phyloP scores from a whole-genome alignment of 2,113 vertebrate genomes.

The Hydrochoerus hydrochaeris region DNA sequence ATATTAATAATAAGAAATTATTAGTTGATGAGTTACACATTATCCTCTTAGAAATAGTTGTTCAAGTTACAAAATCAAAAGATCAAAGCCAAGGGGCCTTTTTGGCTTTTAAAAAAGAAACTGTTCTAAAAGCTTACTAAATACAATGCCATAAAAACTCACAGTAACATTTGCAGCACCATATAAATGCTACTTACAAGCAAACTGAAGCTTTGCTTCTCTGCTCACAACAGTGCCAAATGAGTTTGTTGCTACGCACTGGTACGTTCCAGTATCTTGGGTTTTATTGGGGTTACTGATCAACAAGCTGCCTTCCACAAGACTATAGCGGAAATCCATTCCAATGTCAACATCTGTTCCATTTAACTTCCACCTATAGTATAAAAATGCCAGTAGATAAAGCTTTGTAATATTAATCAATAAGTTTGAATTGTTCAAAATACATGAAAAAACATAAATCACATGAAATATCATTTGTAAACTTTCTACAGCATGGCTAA shows the following conservation, averaged over 20 bases:
- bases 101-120: background rate
- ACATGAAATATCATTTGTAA: background rate
- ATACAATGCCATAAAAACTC: background rate
- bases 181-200: constrained; percentile 91
- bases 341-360: constrained; percentile 91
- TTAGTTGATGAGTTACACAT: too few species aligned
- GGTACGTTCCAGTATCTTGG: constrained; percentile 94
- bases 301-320: constrained; percentile 94
- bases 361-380: constrained; percentile 96
- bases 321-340: constrained; percentile 93
- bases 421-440: constrained; percentile 31
- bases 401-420: constrained; percentile 56
- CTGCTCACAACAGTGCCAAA: constrained; percentile 96
- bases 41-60: too few species aligned
- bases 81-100: too few species aligned
- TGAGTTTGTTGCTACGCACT: constrained; percentile 96
- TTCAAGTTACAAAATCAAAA: too few species aligned
- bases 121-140: background rate
- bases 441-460: background rate
- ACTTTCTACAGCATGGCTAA: background rate
- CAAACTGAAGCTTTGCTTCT: constrained; percentile 96
- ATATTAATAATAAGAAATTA: too few species aligned
- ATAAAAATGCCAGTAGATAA: constrained; percentile 80
- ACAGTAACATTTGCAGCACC: background rate
- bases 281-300: constrained; percentile 95